Evolutionary conservation across 1,140 invertebrate genomes (phyloP).

Genomic region (Drosophila paulistorum): DNA sequence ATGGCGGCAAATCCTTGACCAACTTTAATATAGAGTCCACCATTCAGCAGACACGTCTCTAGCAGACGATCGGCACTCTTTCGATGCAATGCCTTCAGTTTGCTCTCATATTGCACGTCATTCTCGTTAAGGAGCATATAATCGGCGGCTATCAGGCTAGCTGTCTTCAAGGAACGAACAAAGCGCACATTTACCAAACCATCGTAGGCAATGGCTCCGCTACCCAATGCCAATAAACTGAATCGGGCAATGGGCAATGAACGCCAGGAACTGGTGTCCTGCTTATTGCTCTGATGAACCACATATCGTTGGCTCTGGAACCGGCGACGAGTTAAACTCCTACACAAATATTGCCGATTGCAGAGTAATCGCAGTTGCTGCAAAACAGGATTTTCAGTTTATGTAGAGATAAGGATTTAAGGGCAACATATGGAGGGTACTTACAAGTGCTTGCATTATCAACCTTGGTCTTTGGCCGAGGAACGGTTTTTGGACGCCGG

Average conservation of each 20-base stretch:
- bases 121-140: conserved; percentile 84
- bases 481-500: background rate
- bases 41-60: conserved; percentile 88
- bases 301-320: conserved; percentile 13
- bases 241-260: conserved; percentile 37
- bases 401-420: background rate
- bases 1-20: conserved; percentile 90
- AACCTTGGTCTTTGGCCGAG: background rate
- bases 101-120: conserved; percentile 55
- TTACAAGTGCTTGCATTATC: background rate
- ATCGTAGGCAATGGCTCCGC: conserved; percentile 57
- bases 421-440: background rate
- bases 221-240: conserved; percentile 30
- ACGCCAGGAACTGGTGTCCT: background rate
- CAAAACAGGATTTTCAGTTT: background rate
- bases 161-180: conserved; percentile 83
- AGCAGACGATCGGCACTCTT: conserved; percentile 87
- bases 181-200: conserved; percentile 74
- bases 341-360: background rate
- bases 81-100: conserved; percentile 84
- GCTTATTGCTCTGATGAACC: background rate
- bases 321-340: background rate
- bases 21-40: conserved; percentile 91
- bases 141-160: conserved; percentile 85
- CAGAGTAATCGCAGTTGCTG: background rate